These are phyloP conservation scores for Mimumesa dahlbomi DNA, from an alignment of 2,888 invertebrate genomes.

Conservation along the genomic window DNA sequence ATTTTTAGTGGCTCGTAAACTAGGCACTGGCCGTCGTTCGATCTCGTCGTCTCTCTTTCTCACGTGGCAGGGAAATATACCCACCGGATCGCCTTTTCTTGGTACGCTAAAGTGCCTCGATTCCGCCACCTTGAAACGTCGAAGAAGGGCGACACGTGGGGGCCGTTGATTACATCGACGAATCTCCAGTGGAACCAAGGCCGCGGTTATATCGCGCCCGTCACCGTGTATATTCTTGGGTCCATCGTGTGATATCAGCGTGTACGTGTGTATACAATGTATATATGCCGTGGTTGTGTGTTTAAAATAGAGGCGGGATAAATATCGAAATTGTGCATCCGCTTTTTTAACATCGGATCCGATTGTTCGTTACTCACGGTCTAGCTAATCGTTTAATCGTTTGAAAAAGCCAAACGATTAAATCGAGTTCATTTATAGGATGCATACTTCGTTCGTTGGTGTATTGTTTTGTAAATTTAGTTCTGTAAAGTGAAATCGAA, in stretches of 20 bases:
- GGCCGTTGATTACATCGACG: conserved; percentile 3
- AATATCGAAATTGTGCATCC: too few species aligned
- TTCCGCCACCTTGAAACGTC: conserved; percentile 48
- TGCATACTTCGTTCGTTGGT: too few species aligned
- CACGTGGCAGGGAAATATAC: conserved; percentile 16
- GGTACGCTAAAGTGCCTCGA: conserved; percentile 22
- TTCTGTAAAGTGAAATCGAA: too few species aligned
- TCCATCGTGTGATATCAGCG: neutral
- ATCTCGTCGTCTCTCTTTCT: conserved; percentile 58
- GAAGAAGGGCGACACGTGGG: conserved; percentile 34
- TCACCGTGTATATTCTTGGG: neutral
- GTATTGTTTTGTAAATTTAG: too few species aligned
- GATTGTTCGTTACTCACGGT: too few species aligned
- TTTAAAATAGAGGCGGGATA: too few species aligned
- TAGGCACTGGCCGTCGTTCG: conserved; percentile 65
- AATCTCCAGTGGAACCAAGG: conserved; percentile 23
- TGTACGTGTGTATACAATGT: too few species aligned
- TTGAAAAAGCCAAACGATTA: too few species aligned
- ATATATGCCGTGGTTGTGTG: too few species aligned
- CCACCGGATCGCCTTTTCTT: conserved; percentile 21
- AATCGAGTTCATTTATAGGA: too few species aligned
- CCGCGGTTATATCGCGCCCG: neutral
- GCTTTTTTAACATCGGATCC: too few species aligned
- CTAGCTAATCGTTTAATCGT: too few species aligned
- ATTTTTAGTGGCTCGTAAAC: conserved; percentile 68